Evolutionary conservation across 2,797 vertebrate genomes (phyloP).

Genomic region (Labroides dimidiatus): DNA sequence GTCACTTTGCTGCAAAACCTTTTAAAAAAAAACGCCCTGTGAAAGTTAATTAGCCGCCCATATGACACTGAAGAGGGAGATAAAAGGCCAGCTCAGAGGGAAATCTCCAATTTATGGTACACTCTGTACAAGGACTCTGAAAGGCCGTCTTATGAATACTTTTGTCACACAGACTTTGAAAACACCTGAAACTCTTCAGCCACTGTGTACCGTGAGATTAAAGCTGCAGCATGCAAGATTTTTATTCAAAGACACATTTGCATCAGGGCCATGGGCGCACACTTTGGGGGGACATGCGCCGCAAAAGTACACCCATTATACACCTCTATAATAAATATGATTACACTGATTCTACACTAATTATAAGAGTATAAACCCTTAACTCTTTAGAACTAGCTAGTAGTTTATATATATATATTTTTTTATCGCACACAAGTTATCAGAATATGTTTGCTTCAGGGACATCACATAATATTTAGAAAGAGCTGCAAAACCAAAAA

Average conservation of each 20-base stretch:
- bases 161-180: constrained; percentile 36
- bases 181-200: constrained; percentile 31
- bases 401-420: no score
- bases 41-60: constrained; percentile 73
- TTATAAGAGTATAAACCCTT: no score
- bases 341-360: neutral
- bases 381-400: no score
- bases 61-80: constrained; percentile 47
- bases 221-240: constrained; percentile 18
- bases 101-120: constrained; percentile 61
- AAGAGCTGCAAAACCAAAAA: no score
- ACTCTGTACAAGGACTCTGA: constrained; percentile 20
- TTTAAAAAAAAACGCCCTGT: constrained; percentile 51
- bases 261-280: neutral
- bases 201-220: constrained; percentile 22
- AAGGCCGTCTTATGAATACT: constrained; percentile 21
- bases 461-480: no score
- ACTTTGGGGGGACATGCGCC: neutral
- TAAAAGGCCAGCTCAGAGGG: constrained; percentile 47
- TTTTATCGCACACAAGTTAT: no score
- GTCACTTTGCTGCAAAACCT: constrained; percentile 40
- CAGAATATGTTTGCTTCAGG: no score
- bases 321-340: no score
- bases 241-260: constrained; percentile 3
- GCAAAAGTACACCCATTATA: no score